These are phyloP conservation scores for Leptodactylus fuscus DNA, from an alignment of 2,113 vertebrate species.

Conservation along the genomic window DNA sequence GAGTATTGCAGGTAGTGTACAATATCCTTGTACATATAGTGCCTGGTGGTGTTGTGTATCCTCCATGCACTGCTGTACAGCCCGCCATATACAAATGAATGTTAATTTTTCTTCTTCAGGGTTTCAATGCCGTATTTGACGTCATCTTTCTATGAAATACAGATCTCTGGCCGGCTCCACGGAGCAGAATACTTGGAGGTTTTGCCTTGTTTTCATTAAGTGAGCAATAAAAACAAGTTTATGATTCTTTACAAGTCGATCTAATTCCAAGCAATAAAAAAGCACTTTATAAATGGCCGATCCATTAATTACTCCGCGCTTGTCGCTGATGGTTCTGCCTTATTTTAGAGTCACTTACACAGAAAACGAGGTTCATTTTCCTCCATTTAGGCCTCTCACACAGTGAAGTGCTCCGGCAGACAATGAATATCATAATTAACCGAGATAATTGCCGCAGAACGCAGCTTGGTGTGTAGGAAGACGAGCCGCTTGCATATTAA, in stretches of 20 bases:
- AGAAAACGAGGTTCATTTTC: constrained; percentile 24
- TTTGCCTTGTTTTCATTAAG: constrained; percentile 6
- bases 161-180: neutral
- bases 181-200: neutral
- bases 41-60: no score
- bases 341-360: constrained; percentile 41
- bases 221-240: constrained; percentile 41
- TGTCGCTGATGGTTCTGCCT: constrained; percentile 21
- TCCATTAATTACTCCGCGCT: constrained; percentile 50
- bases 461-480: constrained; percentile 16
- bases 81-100: neutral
- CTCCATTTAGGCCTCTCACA: constrained; percentile 37
- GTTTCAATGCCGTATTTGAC: neutral
- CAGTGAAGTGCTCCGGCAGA: constrained; percentile 26
- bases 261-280: constrained; percentile 46
- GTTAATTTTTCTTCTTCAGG: neutral
- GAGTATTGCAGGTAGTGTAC: no score
- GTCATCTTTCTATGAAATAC: neutral
- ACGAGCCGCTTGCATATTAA: constrained; percentile 33
- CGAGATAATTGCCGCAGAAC: constrained; percentile 48
- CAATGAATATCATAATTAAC: constrained; percentile 46
- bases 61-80: no score
- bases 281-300: constrained; percentile 42
- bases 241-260: constrained; percentile 37
- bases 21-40: no score